Evolutionary conservation across 2,113 vertebrate genomes (phyloP).

Genomic region (Chionomys nivalis): DNA sequence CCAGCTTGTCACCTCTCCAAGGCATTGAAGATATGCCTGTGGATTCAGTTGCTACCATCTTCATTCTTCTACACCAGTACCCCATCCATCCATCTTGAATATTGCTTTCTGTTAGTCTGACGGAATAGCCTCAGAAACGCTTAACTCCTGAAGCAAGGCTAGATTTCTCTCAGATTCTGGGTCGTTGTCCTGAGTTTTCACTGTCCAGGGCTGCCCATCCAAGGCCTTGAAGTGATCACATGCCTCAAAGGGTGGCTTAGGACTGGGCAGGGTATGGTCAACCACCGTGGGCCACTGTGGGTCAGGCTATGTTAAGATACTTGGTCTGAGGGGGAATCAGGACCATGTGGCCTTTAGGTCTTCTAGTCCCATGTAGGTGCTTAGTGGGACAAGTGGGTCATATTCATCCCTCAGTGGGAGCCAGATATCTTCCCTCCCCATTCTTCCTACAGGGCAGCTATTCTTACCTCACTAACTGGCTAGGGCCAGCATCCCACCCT

Average conservation of each 20-base stretch:
- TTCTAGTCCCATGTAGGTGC: neutral
- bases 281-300: neutral
- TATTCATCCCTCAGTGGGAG: too few relatives aligned
- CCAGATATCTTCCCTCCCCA: neutral
- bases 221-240: neutral
- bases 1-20: neutral
- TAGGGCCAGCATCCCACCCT: neutral
- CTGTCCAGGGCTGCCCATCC: too few relatives aligned
- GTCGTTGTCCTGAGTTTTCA: neutral
- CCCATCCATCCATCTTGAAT: neutral
- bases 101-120: neutral
- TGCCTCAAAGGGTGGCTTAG: neutral
- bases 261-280: neutral
- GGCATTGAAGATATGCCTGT: neutral
- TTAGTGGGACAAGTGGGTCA: neutral
- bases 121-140: neutral
- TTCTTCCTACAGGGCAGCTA: neutral
- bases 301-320: neutral
- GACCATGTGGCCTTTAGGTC: neutral
- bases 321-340: neutral
- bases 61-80: neutral
- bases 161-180: neutral
- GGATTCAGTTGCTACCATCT: neutral
- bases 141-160: neutral
- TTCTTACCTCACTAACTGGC: neutral